A percentile compares a stretch with the other conserved stretches of the same genome.
These are phyloP conservation scores for Spheniscus mendiculus DNA, from an alignment of 2,113 vertebrate species.

Conservation along the genomic window DNA sequence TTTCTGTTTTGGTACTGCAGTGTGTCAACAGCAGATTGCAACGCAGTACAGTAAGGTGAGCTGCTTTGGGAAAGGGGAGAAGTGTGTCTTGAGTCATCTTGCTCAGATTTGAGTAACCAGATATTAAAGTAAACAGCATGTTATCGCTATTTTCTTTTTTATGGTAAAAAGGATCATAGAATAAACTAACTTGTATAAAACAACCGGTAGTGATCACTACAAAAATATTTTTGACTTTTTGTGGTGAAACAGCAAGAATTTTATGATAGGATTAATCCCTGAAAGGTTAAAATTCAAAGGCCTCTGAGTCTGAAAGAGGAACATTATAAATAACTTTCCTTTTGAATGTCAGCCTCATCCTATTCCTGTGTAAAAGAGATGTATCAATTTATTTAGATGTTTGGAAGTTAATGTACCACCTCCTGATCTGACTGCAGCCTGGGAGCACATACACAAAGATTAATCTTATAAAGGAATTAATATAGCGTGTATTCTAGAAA, in stretches of 20 bases:
- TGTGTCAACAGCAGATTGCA: background rate
- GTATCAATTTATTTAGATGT: background rate
- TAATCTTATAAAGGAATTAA: background rate
- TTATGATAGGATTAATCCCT: background rate
- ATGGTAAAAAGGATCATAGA: background rate
- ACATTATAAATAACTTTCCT: background rate
- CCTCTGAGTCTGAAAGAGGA: background rate
- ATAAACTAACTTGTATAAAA: background rate
- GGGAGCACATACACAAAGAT: conserved; percentile 23
- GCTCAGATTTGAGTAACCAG: background rate
- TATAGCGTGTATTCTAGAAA: background rate
- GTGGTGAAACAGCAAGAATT: background rate
- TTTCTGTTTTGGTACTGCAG: background rate
- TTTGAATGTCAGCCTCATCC: background rate
- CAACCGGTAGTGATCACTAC: background rate
- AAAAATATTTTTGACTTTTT: background rate
- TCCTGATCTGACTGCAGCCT: conserved; percentile 19
- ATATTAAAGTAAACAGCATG: background rate
- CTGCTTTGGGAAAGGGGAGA: background rate
- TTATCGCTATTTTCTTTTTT: background rate
- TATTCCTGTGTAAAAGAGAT: background rate
- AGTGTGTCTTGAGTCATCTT: background rate
- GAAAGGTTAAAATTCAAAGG: background rate
- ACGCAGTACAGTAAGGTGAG: background rate
- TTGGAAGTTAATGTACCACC: background rate